These are phyloP conservation scores for Rhinogobius similis DNA, from an alignment of 2,113 vertebrate species.

Conservation along the genomic window DNA sequence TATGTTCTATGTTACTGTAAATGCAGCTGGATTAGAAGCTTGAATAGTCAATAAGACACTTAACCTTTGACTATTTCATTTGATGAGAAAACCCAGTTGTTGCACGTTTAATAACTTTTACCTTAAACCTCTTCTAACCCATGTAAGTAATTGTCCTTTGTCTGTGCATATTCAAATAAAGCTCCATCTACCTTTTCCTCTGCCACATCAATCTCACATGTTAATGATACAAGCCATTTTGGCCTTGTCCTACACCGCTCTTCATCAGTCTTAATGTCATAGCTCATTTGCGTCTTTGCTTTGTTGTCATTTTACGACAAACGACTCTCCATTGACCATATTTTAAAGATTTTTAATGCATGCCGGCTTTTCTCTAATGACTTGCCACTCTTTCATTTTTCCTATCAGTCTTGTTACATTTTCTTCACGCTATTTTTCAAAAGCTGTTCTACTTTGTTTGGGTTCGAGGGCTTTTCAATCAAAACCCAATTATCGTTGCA, in stretches of 20 bases:
- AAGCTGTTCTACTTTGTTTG: slow-evolving; percentile 40
- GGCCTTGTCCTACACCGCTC: slow-evolving; percentile 16
- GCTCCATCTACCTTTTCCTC: slow-evolving; percentile 12
- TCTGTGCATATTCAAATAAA: not conserved
- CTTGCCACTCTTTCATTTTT: slow-evolving; percentile 15
- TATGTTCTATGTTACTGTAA: no score
- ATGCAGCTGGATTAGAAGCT: no score
- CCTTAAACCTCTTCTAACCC: not conserved
- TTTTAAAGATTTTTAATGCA: not conserved
- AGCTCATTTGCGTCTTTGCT: slow-evolving; percentile 27
- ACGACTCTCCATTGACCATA: slow-evolving; percentile 6
- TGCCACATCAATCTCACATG: slow-evolving; percentile 20
- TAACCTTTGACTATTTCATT: not conserved
- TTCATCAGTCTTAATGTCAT: slow-evolving; percentile 39
- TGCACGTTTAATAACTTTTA: not conserved
- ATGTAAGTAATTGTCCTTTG: not conserved
- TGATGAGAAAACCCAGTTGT: no score
- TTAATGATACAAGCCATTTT: slow-evolving; percentile 25
- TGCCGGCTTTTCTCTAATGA: not conserved
- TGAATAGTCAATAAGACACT: not conserved
- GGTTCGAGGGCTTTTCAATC: slow-evolving; percentile 53
- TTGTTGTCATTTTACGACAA: slow-evolving; percentile 30
- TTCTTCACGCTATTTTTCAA: slow-evolving; percentile 10
- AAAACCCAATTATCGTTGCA: slow-evolving; percentile 50
- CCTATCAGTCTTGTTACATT: not conserved